Conservation (phyloP, 2,113 vertebrate species). For the Sceloporus undulatus region DNA sequence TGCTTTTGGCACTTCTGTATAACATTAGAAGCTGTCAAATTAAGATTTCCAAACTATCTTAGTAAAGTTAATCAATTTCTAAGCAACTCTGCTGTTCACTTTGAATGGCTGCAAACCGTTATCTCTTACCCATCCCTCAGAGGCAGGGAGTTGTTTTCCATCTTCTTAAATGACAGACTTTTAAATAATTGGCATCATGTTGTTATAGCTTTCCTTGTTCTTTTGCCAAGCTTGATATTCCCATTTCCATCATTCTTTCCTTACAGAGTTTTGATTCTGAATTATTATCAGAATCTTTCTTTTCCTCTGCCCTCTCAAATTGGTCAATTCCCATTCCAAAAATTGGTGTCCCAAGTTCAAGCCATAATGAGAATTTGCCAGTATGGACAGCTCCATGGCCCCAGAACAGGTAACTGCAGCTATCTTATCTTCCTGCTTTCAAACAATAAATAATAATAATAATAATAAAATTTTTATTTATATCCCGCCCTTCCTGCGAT, state of each 20-base stretch:
- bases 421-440: neutral
- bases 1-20: neutral
- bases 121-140: neutral
- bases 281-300: neutral
- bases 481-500: too few relatives aligned
- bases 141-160: neutral
- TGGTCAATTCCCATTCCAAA: neutral
- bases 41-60: neutral
- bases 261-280: neutral
- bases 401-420: neutral
- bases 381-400: neutral
- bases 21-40: neutral
- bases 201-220: neutral
- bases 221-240: neutral
- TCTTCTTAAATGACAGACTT: neutral
- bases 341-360: neutral
- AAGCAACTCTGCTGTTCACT: neutral
- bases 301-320: neutral
- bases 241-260: neutral
- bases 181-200: too few relatives aligned
- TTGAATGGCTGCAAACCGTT: neutral
- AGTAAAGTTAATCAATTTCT: neutral
- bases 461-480: too few relatives aligned
- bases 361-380: too few relatives aligned
- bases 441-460: too few relatives aligned